Percentiles rank a stretch among this genome's conserved stretches.
Evolutionary conservation across 1,140 invertebrate species (phyloP).

Genomic region (Scaptodrosophila lebanonensis): DNA sequence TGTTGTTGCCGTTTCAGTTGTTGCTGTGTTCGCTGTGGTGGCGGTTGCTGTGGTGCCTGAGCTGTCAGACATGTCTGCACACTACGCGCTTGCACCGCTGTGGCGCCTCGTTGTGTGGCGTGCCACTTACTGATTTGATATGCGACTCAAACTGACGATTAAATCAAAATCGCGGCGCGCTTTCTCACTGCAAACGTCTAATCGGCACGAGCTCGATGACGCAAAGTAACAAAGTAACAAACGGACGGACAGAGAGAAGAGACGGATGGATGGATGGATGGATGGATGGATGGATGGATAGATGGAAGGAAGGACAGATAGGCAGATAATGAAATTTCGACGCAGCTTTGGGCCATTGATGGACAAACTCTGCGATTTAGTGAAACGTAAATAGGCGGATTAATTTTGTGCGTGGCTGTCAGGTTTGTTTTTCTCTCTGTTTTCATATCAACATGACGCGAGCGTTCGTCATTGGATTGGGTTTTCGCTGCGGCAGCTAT

Average conservation of each 20-base stretch:
- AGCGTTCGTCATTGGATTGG: slow-evolving; percentile 10
- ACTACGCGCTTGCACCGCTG: background rate
- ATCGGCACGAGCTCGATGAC: slow-evolving; percentile 1
- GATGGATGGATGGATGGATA: background rate
- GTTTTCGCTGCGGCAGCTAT: background rate
- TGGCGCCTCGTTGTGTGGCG: slow-evolving; percentile 24
- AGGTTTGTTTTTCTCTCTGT: slow-evolving; percentile 36
- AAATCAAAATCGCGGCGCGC: slow-evolving; percentile 60
- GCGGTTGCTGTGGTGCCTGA: background rate
- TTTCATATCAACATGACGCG: too few species aligned
- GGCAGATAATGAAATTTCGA: too few species aligned
- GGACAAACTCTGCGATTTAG: slow-evolving; percentile 48
- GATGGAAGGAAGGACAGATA: too few species aligned
- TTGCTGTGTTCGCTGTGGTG: background rate
- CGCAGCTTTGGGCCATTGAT: too few species aligned
- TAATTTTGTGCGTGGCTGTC: slow-evolving; percentile 67
- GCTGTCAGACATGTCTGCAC: too few species aligned
- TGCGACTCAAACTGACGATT: slow-evolving; percentile 37
- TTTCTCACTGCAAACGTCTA: background rate
- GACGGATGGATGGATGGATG: background rate
- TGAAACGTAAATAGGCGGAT: slow-evolving; percentile 58
- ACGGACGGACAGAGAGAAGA: background rate
- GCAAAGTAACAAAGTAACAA: background rate
- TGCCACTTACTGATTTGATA: slow-evolving; percentile 59
- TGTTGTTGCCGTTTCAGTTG: slow-evolving; percentile 1